A percentile compares a stretch with the other conserved stretches of the same genome.
These are phyloP conservation scores for Tridacna gigas DNA, from an alignment of 2,888 invertebrate genomes.

Conservation along the genomic window DNA sequence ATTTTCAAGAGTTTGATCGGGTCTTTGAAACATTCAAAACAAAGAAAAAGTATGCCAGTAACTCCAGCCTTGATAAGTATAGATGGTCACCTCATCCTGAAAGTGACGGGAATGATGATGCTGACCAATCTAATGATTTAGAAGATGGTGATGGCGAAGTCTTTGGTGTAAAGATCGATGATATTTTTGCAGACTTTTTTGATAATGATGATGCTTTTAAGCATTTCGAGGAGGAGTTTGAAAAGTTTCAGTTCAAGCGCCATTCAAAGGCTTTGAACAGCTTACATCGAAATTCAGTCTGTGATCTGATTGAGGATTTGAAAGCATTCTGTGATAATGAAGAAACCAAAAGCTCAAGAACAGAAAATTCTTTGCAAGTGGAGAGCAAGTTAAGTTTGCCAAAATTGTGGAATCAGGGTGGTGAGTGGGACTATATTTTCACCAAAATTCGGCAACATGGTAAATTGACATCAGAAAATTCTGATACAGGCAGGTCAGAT, in stretches of 20 bases:
- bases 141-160: conserved; percentile 56
- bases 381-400: conserved; percentile 52
- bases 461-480: conserved; percentile 58
- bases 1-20: conserved; percentile 81
- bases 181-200: conserved; percentile 80
- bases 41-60: conserved; percentile 67
- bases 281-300: conserved; percentile 74
- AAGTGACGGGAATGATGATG: conserved; percentile 37
- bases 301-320: conserved; percentile 79
- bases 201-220: conserved; percentile 80
- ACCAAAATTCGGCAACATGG: conserved; percentile 74
- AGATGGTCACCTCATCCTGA: conserved; percentile 63
- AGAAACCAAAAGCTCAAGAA: conserved; percentile 47
- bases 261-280: conserved; percentile 72
- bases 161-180: conserved; percentile 66
- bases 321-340: conserved; percentile 79
- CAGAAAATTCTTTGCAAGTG: conserved; percentile 31
- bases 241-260: conserved; percentile 74
- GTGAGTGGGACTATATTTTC: conserved; percentile 79
- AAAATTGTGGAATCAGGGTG: conserved; percentile 75
- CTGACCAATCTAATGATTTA: conserved; percentile 23
- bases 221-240: conserved; percentile 79
- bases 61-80: conserved; percentile 67
- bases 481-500: conserved; percentile 60
- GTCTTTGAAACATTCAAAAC: conserved; percentile 79